Evolutionary conservation across 2,888 invertebrate genomes (phyloP).

Genomic region (Cerceris ruficornis): DNA sequence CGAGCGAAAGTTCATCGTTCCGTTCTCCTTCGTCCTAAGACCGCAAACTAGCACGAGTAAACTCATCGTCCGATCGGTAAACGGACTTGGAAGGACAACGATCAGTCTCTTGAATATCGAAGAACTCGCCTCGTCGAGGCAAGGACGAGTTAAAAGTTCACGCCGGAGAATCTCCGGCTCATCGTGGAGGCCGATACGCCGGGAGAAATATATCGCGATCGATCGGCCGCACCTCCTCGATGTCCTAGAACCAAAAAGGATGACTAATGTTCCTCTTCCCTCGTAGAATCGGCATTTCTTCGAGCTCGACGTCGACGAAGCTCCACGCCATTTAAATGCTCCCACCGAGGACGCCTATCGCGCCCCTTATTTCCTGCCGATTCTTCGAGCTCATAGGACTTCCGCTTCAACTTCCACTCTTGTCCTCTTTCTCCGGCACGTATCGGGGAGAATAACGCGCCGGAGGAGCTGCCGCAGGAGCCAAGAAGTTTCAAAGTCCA

Average conservation of each 20-base stretch:
- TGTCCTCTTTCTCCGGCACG: not conserved
- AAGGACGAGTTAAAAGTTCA: not conserved
- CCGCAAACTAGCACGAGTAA: too few relatives aligned
- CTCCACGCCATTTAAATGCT: not conserved
- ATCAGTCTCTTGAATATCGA: slow-evolving; percentile 16
- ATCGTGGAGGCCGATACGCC: not conserved
- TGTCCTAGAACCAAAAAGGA: too few relatives aligned
- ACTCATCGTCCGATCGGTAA: not conserved
- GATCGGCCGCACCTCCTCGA: not conserved
- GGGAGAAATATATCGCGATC: not conserved
- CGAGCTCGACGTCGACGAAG: not conserved
- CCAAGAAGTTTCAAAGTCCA: not conserved
- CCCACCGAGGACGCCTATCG: not conserved
- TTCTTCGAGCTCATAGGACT: not conserved
- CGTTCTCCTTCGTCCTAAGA: too few relatives aligned
- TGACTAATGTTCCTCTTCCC: not conserved
- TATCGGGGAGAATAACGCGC: not conserved
- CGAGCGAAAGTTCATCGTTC: too few relatives aligned
- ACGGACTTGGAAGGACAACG: slow-evolving; percentile 14
- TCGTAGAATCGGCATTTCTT: not conserved
- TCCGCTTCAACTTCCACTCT: not conserved
- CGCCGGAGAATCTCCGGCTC: not conserved
- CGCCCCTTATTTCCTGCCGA: not conserved
- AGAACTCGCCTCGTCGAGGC: not conserved
- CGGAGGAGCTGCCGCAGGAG: too few relatives aligned